These are phyloP conservation scores for Dinocampus coccinellae DNA, from an alignment of 2,888 invertebrate genomes.

Conservation along the genomic window DNA sequence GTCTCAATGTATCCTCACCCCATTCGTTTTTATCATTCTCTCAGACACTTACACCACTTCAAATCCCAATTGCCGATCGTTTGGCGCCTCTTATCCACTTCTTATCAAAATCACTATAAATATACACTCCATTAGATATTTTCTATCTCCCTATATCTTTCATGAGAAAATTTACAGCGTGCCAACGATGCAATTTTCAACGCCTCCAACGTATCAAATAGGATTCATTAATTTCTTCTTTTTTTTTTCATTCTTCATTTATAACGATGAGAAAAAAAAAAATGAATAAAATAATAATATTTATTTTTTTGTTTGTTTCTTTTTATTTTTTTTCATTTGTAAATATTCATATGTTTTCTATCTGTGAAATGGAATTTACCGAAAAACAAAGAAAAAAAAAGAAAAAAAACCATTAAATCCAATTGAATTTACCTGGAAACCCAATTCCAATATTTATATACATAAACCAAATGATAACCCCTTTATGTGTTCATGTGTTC, in stretches of 20 bases:
- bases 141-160: background rate
- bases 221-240: conserved; percentile 9
- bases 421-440: conserved; percentile 52
- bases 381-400: too few relatives aligned
- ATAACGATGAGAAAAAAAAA: background rate
- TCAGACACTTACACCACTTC: background rate
- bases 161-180: background rate
- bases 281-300: background rate
- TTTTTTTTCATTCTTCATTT: background rate
- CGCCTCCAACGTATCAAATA: conserved; percentile 19
- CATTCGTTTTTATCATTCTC: background rate
- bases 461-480: conserved; percentile 23
- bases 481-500: conserved; percentile 44
- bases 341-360: conserved; percentile 24
- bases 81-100: conserved; percentile 53
- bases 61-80: conserved; percentile 51
- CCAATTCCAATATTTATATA: conserved; percentile 41
- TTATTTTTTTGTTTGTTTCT: background rate
- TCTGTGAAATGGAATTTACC: conserved; percentile 35
- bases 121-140: conserved; percentile 1
- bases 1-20: background rate
- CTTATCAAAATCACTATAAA: conserved; percentile 46
- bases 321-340: too few relatives aligned
- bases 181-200: conserved; percentile 12
- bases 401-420: conserved; percentile 36